phyloP scores from a whole-genome alignment of 2,113 vertebrate species.

The Calcarius ornatus region DNA sequence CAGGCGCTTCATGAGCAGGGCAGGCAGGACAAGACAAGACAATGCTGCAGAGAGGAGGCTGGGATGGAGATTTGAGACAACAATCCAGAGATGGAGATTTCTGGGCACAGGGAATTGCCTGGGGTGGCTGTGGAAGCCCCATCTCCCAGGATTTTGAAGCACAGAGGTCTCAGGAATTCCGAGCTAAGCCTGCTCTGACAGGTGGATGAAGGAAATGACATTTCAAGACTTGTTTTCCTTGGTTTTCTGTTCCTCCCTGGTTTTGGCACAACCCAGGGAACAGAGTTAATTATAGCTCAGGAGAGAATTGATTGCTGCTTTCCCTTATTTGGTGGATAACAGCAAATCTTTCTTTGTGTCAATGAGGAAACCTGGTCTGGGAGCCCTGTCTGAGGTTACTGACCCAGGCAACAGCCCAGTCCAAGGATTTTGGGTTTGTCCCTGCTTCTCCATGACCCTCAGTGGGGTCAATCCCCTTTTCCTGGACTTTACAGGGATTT shows the following conservation, averaged over 20 bases:
- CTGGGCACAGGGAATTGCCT: background rate
- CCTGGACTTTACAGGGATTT: background rate
- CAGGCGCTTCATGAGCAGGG: accelerated
- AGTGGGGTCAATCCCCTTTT: background rate
- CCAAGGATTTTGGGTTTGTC: background rate
- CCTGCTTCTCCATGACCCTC: background rate
- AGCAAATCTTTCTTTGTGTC: background rate
- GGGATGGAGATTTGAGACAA: background rate
- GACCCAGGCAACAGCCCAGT: background rate
- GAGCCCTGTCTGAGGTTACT: background rate
- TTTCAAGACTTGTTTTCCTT: background rate
- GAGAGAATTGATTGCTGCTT: background rate
- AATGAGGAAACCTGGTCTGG: background rate
- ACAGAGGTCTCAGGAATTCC: background rate
- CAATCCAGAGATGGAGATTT: background rate
- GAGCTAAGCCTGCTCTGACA: background rate
- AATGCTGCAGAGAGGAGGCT: background rate
- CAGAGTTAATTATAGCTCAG: background rate
- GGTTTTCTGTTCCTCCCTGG: background rate
- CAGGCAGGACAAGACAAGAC: accelerated
- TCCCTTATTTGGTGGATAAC: background rate
- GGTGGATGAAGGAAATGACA: background rate
- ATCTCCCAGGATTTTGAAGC: background rate
- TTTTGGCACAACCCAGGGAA: background rate
- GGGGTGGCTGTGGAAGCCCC: background rate